A percentile compares a stretch with the other conserved stretches of the same genome.
Evolutionary conservation across 2,888 invertebrate species (phyloP).

Genomic region (Stictocephala bisonia): DNA sequence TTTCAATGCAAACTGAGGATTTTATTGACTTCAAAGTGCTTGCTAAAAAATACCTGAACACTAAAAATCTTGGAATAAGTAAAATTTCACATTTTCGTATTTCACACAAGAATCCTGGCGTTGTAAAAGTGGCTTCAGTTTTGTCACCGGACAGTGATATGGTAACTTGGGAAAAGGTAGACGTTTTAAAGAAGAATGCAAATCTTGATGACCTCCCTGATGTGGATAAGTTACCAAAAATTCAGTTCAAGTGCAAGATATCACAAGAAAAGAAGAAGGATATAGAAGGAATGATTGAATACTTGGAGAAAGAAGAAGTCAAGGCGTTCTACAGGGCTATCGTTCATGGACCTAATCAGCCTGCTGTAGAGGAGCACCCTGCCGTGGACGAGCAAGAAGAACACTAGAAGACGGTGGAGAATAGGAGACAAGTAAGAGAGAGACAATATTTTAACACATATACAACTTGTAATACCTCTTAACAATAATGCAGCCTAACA

Average conservation of each 20-base stretch:
- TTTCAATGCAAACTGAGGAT: constrained; percentile 42
- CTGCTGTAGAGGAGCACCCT: constrained; percentile 22
- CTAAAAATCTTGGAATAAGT: constrained; percentile 38
- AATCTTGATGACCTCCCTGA: constrained; percentile 42
- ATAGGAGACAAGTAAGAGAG: constrained; percentile 1
- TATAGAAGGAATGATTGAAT: constrained; percentile 39
- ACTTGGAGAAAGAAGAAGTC: constrained; percentile 41
- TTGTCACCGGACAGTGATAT: constrained; percentile 21
- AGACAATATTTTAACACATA: constrained; percentile 21
- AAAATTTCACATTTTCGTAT: constrained; percentile 38
- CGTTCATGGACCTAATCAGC: constrained; percentile 11
- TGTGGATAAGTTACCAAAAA: constrained; percentile 34
- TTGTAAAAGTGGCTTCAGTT: constrained; percentile 43
- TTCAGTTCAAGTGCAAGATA: constrained; percentile 38
- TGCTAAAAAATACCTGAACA: constrained; percentile 43
- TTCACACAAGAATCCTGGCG: constrained; percentile 37
- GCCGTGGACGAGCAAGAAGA: constrained; percentile 6
- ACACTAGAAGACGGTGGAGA: constrained; percentile 5
- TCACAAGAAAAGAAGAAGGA: constrained; percentile 43
- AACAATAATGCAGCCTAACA: too few relatives aligned
- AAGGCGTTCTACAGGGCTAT: constrained; percentile 40
- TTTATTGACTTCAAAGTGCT: constrained; percentile 43
- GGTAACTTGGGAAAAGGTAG: constrained; percentile 29
- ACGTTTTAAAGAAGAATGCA: constrained; percentile 46
- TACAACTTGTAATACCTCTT: constrained; percentile 11